phyloP scores from a whole-genome alignment of 1,140 invertebrate genomes.

The Apis dorsata region DNA sequence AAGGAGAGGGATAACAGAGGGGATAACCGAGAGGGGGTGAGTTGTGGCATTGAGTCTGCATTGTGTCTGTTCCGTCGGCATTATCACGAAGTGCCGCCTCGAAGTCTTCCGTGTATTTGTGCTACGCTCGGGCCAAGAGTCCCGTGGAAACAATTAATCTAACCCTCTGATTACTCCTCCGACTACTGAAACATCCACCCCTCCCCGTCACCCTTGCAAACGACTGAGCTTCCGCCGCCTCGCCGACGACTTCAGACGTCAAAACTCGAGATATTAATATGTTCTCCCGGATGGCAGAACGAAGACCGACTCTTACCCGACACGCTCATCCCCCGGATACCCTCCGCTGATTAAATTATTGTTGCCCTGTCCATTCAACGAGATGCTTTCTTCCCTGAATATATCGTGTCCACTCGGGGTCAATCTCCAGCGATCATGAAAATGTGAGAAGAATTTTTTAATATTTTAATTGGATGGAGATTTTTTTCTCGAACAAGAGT shows the following conservation, averaged over 20 bases:
- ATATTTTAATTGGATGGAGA: no score
- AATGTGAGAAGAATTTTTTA: neutral
- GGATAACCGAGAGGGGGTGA: conserved; percentile 2
- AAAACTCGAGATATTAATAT: conserved; percentile 80
- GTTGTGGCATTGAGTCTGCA: conserved; percentile 67
- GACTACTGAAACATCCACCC: conserved; percentile 36
- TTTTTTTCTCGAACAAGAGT: no score
- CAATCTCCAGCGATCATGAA: neutral
- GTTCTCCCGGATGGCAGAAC: conserved; percentile 71
- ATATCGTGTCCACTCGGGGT: no score
- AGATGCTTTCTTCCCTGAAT: conserved; percentile 4
- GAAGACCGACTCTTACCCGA: conserved; percentile 21
- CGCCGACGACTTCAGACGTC: conserved; percentile 67
- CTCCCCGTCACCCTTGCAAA: conserved; percentile 29
- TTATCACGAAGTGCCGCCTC: conserved; percentile 68
- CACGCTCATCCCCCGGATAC: conserved; percentile 28
- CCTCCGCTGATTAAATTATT: conserved; percentile 68
- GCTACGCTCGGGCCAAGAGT: conserved; percentile 67
- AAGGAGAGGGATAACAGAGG: no score
- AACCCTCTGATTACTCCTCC: conserved; percentile 77
- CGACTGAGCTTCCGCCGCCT: conserved; percentile 44
- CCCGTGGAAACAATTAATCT: conserved; percentile 80
- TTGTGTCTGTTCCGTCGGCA: conserved; percentile 68
- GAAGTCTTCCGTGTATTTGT: conserved; percentile 61
- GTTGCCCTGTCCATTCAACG: conserved; percentile 29